Percentiles rank a stretch among this genome's conserved stretches.
Conservation (phyloP, 2,113 vertebrate genomes). For the Lophochroa leadbeateri region DNA sequence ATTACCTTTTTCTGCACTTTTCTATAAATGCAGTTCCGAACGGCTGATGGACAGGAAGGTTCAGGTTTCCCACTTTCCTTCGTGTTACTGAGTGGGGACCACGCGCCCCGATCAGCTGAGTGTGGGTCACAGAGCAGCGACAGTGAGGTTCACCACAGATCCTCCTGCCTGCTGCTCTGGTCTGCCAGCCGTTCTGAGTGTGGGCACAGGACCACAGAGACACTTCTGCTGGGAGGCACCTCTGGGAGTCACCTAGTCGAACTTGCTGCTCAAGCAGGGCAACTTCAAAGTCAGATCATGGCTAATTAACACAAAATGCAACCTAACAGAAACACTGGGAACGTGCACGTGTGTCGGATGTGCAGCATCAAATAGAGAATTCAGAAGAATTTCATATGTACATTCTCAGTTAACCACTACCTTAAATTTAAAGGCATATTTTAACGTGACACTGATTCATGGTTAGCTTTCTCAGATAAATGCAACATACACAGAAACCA, state of each 20-base stretch:
- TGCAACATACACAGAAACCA: background rate
- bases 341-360: background rate
- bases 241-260: background rate
- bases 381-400: background rate
- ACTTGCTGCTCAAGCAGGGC: background rate
- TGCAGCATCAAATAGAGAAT: background rate
- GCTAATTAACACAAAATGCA: background rate
- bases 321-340: background rate
- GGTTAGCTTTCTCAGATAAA: background rate
- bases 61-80: slow-evolving; percentile 42
- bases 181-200: background rate
- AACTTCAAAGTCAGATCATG: background rate
- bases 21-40: background rate
- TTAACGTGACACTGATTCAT: background rate
- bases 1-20: background rate
- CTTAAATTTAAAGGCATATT: background rate
- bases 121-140: background rate
- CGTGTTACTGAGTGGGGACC: background rate
- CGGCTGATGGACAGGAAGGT: background rate
- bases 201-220: background rate
- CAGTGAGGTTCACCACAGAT: slow-evolving; percentile 12
- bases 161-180: background rate
- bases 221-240: background rate
- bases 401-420: background rate
- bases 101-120: background rate